Evolutionary conservation across 2,797 vertebrate genomes (phyloP).

Genomic region (Ataeniobius toweri): DNA sequence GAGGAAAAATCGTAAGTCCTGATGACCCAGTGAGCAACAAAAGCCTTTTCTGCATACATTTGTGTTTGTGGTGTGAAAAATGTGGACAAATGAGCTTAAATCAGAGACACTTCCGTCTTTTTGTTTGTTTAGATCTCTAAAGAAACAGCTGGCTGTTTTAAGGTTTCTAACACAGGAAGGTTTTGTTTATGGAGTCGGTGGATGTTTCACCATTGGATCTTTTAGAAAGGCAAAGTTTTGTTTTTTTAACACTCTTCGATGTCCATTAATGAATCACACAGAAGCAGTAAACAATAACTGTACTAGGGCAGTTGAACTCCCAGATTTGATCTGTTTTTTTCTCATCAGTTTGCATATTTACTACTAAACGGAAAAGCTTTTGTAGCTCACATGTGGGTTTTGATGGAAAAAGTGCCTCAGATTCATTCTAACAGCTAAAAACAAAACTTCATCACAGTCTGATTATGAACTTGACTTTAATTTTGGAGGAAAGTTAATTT

Average conservation of each 20-base stretch:
- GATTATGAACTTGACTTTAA: neutral
- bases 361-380: neutral
- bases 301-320: neutral
- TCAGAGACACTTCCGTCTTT: neutral
- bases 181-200: neutral
- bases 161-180: neutral
- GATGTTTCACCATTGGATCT: neutral
- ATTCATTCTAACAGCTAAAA: neutral
- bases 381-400: neutral
- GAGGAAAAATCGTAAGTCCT: neutral
- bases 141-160: neutral
- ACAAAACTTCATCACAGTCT: neutral
- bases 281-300: neutral
- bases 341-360: neutral
- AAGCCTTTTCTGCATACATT: neutral
- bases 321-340: neutral
- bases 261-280: neutral
- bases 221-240: neutral
- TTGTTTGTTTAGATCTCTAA: neutral
- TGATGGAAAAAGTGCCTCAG: neutral
- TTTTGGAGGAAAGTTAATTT: too few relatives aligned
- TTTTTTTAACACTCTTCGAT: neutral
- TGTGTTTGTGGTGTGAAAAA: neutral
- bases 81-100: neutral
- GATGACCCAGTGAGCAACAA: neutral